Evolutionary conservation across 1,140 invertebrate genomes (phyloP), one percentile per base, ranked within the genome.

Genomic region (Drosophila orosa): DNA sequence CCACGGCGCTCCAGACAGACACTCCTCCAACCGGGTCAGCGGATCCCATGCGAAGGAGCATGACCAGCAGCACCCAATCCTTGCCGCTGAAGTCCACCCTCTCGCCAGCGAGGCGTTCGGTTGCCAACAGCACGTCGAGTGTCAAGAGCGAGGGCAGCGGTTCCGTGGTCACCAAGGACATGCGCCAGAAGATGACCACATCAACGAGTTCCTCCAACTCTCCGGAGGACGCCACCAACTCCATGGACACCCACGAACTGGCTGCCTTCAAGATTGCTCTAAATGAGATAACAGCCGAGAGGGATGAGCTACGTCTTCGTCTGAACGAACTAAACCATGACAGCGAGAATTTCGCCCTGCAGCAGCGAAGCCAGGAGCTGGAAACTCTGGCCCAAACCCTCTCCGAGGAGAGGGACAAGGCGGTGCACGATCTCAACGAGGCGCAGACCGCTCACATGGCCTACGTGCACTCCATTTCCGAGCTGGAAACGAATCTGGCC

Each of bases 1-100:
- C 96, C 1, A 94, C 94, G 17, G 96, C 95, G 3, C 55, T 87
- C 24, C 84, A 87, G 2, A 72, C 44, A 0, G 84, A 87, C 9
- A 60, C 40, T n/a, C 15, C 40, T n/a, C 15, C 50, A 29, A 33
- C 65, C 3, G 65, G 65, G 10, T 24, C 58, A 3, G 31, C 40
- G 13, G 78, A 78, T 56, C 54, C 71, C 2, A 81, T 87, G 78
- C 81, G 81, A 15, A 78, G 61, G 37, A 87, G 78, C 54, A 55
- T 90, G 35, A 79, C 57, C 8, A 90, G 81, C 19, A 89, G 81
- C 39, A 75, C 81, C 9, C 81, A 90, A 54, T 89, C 85, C 0
- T 8, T 87, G 33, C 45, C 62, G 8, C n/a, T 45, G 19, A 90
- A 83, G 48, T 47, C 73, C 5, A 76, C 72, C 8, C 35, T 76